Base-by-base conservation (phyloP, 2,888 invertebrate species). In the Aspidiotus destructor region DNA sequence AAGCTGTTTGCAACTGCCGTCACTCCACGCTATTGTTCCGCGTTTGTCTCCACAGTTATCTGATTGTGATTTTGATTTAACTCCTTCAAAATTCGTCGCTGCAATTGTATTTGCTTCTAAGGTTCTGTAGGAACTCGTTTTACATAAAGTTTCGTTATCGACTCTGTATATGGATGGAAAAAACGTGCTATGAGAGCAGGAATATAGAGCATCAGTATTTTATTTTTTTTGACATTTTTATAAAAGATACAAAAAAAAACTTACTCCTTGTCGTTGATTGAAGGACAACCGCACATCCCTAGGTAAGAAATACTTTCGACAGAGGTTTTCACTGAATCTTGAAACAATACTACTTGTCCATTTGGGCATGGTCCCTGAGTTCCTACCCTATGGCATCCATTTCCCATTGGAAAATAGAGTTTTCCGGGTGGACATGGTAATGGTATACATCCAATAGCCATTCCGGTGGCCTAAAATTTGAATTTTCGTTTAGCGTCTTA, bases 261-360 rank as follows among this genome's bases (percentile, higher is more conserved):
- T 75, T 75, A 60, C 75, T 77, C 8, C 73, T 72, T 68, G 73
- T 78, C 5, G 79, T 75, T 13, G 78, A 67, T 76, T 1, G 77
- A 80, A 0, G 83, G 82, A 74, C 91, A 91, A 9, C 86, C 86
- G 74, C 92, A 92, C 61, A 88, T 83, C 0, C 91, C 92, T 73
- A 89, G 88, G 76, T 89, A 89, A 60, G 89, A 88, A 58, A 90
- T 82, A 0, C 90, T 91, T 74, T 90, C 89, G 2, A 89, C 75
- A 0, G 89, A 88, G 0, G 89, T 88, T 1, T 88, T 78, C 0
- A 87, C 85, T 17, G 85, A 86, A 74, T 89, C 87, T 78, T 92
- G 91, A 76, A 89, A 92, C 0, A 89, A 84, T 5, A 92, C 86
- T 9, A 90, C 83, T 75, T 87, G 85, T 1, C 87, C 85, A 8